phyloP scores from a whole-genome alignment of 2,113 vertebrate genomes.

The Rhinoderma darwinii region DNA sequence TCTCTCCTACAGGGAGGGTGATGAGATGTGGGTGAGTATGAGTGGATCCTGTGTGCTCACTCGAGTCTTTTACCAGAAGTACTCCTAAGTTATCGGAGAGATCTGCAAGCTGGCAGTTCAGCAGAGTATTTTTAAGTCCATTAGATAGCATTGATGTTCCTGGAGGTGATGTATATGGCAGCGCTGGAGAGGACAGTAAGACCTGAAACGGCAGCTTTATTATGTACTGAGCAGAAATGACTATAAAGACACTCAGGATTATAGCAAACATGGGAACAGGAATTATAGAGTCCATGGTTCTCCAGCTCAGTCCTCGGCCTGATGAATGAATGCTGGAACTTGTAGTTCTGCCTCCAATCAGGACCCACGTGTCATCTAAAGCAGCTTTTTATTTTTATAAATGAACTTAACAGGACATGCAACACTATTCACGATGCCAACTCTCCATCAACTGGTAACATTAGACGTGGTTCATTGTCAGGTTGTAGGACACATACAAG shows the following conservation, averaged over 20 bases:
- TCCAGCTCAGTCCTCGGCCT: neutral
- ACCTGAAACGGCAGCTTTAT: neutral
- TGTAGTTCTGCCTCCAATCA: neutral
- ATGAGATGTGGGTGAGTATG: slow-evolving; percentile 28
- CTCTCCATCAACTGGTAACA: neutral
- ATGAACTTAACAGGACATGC: neutral
- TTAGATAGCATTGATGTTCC: neutral
- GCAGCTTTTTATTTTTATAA: neutral
- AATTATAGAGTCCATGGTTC: neutral
- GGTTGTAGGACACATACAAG: neutral
- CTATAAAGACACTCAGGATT: neutral
- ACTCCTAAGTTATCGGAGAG: slow-evolving; percentile 26
- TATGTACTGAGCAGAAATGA: neutral
- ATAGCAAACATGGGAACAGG: neutral
- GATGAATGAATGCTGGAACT: neutral
- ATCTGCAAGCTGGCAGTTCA: slow-evolving; percentile 37
- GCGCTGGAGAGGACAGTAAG: neutral
- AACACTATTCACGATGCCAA: neutral
- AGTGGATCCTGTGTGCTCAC: slow-evolving; percentile 50
- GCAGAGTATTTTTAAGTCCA: slow-evolving; percentile 29
- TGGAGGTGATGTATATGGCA: neutral
- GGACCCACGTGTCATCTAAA: neutral
- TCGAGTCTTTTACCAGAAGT: slow-evolving; percentile 40
- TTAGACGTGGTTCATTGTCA: neutral
- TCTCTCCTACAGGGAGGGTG: slow-evolving; percentile 53